A percentile compares a stretch with the other conserved stretches of the same genome.
Evolutionary conservation across 2,113 vertebrate genomes (phyloP).

Genomic region (Forbesichthys agassizii): DNA sequence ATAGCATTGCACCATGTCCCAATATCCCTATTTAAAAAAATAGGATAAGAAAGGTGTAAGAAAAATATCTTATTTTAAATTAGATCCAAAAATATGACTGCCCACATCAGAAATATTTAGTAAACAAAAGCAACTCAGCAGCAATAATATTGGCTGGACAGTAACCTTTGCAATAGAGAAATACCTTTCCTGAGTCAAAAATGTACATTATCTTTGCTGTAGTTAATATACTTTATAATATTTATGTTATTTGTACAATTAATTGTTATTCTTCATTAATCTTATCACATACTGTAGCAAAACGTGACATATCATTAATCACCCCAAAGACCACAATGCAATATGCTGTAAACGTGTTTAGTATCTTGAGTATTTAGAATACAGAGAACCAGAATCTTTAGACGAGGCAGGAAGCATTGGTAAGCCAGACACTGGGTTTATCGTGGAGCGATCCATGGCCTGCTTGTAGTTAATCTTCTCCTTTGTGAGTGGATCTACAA

Average conservation of each 20-base stretch:
- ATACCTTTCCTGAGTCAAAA: conserved; percentile 61
- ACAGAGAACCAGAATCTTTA: conserved; percentile 51
- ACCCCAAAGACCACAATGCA: conserved; percentile 26
- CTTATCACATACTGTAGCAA: conserved; percentile 4
- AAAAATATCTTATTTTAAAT: conserved; percentile 54
- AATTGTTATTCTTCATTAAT: conserved; percentile 4
- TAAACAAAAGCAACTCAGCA: conserved; percentile 69
- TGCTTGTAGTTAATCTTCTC: conserved; percentile 93
- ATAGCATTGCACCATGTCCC: conserved; percentile 71
- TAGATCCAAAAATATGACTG: conserved; percentile 46
- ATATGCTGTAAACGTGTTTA: conserved; percentile 61
- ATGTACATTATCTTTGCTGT: conserved; percentile 41
- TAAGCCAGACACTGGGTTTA: conserved; percentile 81
- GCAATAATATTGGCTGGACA: conserved; percentile 45
- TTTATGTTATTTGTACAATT: conserved; percentile 5
- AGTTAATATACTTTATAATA: conserved; percentile 29
- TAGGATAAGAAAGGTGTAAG: conserved; percentile 30
- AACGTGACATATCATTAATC: conserved; percentile 7
- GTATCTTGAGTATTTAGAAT: conserved; percentile 56
- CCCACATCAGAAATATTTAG: conserved; percentile 51
- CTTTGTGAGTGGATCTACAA: conserved; percentile 87
- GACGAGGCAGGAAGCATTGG: conserved; percentile 81
- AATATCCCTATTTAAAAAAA: conserved; percentile 59
- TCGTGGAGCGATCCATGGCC: conserved; percentile 85
- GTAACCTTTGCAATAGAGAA: conserved; percentile 42